These are phyloP conservation scores for Temnothorax rugatulus DNA, from an alignment of 2,888 invertebrate genomes.

Conservation along the genomic window DNA sequence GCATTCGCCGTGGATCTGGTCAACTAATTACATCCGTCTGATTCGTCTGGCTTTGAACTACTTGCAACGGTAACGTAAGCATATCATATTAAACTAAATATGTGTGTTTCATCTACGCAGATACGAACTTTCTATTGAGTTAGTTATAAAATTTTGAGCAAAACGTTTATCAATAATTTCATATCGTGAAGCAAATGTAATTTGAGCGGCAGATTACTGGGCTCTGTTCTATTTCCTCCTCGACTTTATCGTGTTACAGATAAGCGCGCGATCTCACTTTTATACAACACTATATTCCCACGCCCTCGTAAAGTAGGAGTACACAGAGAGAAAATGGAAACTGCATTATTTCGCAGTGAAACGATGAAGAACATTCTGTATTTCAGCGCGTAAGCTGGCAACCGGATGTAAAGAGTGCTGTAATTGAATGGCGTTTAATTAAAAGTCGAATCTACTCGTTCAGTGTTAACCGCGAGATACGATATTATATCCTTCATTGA, in stretches of 20 bases:
- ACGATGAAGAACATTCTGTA: constrained; percentile 58
- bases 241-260: constrained; percentile 35
- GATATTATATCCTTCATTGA: constrained; percentile 66
- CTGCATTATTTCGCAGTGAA: constrained; percentile 72
- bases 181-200: not conserved
- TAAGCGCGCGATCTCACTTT: constrained; percentile 40
- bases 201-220: not conserved
- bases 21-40: constrained; percentile 77
- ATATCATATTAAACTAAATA: not conserved
- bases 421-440: constrained; percentile 82
- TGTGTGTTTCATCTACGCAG: not conserved
- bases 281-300: constrained; percentile 27
- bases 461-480: constrained; percentile 57
- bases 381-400: constrained; percentile 40
- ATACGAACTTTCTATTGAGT: not conserved
- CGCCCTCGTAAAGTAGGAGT: constrained; percentile 18
- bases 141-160: not conserved
- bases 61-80: not conserved
- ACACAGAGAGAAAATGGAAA: constrained; percentile 51
- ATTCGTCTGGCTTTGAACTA: constrained; percentile 39
- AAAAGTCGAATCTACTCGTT: constrained; percentile 78
- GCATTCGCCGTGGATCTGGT: constrained; percentile 37
- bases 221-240: not conserved
- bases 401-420: constrained; percentile 62
- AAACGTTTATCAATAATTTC: not conserved